Conservation (phyloP, 2,113 vertebrate species). For the Zingel zingel region DNA sequence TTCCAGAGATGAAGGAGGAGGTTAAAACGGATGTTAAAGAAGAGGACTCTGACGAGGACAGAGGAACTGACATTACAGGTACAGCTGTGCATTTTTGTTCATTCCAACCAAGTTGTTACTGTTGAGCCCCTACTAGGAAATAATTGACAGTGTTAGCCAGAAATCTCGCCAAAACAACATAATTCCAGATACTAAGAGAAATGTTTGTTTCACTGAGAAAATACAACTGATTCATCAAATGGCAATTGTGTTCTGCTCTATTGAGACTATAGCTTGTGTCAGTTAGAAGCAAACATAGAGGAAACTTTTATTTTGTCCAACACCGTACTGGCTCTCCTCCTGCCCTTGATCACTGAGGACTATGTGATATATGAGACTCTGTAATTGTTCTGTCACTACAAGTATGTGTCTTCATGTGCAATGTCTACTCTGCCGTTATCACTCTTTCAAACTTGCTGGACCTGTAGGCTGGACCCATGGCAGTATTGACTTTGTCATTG, state of each 20-base stretch:
- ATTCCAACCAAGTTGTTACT: background rate
- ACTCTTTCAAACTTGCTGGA: constrained; percentile 47
- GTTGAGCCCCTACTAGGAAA: background rate
- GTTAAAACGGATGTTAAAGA: constrained; percentile 83
- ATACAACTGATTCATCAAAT: background rate
- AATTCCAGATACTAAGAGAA: background rate
- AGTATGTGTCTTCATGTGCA: constrained; percentile 57
- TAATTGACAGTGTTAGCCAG: background rate
- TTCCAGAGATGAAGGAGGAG: constrained; percentile 93
- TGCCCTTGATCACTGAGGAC: constrained; percentile 29
- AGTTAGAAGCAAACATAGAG: constrained; percentile 14
- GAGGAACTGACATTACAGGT: constrained; percentile 90
- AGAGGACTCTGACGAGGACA: constrained; percentile 85
- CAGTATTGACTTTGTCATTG: constrained; percentile 48
- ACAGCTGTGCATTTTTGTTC: constrained; percentile 25
- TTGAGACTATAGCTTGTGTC: constrained; percentile 4
- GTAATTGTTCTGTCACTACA: constrained; percentile 76
- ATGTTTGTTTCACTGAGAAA: background rate
- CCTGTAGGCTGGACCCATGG: constrained; percentile 22
- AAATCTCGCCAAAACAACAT: background rate
- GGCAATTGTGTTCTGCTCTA: background rate
- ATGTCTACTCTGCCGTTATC: constrained; percentile 29
- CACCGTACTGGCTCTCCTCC: constrained; percentile 3
- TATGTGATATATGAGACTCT: constrained; percentile 52
- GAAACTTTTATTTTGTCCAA: constrained; percentile 29